Percentiles rank a stretch among this genome's conserved stretches.
phyloP scores from a whole-genome alignment of 2,888 invertebrate species.

The Dorcus parallelipipedus region DNA sequence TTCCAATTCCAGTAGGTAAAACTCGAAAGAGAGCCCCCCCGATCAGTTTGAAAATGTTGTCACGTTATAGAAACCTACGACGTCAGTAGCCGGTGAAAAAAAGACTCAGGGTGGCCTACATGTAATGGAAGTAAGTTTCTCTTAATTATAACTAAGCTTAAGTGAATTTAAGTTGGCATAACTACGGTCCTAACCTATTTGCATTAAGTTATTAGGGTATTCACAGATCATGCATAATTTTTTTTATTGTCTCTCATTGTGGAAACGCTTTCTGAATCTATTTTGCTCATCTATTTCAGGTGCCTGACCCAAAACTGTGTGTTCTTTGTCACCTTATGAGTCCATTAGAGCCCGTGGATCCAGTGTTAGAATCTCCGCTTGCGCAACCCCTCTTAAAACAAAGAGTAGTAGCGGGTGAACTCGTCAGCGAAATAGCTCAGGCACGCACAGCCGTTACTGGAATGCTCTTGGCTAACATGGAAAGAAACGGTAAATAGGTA shows the following conservation, averaged over 20 bases:
- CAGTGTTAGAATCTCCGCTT: constrained; percentile 79
- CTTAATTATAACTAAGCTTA: neutral
- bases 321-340: constrained; percentile 88
- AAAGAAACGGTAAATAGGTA: constrained; percentile 63
- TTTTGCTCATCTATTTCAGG: constrained; percentile 41
- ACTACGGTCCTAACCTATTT: too few relatives aligned
- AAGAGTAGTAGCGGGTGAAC: constrained; percentile 71
- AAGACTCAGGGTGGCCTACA: constrained; percentile 42
- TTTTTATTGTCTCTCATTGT: neutral
- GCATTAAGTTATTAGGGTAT: neutral
- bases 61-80: constrained; percentile 39
- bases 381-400: constrained; percentile 77
- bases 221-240: neutral
- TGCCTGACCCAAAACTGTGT: constrained; percentile 86
- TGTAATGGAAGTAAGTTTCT: constrained; percentile 43
- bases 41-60: neutral
- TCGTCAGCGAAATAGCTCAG: constrained; percentile 71
- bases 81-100: constrained; percentile 37
- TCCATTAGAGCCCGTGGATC: constrained; percentile 80
- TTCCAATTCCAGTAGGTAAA: constrained; percentile 64
- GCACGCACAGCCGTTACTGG: constrained; percentile 75
- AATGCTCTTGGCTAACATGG: constrained; percentile 87
- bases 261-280: too few relatives aligned
- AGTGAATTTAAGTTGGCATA: too few relatives aligned
- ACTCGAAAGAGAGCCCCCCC: constrained; percentile 5